Conservation (phyloP, 2,797 vertebrate species). For the Arrhamphus sclerolepis region DNA sequence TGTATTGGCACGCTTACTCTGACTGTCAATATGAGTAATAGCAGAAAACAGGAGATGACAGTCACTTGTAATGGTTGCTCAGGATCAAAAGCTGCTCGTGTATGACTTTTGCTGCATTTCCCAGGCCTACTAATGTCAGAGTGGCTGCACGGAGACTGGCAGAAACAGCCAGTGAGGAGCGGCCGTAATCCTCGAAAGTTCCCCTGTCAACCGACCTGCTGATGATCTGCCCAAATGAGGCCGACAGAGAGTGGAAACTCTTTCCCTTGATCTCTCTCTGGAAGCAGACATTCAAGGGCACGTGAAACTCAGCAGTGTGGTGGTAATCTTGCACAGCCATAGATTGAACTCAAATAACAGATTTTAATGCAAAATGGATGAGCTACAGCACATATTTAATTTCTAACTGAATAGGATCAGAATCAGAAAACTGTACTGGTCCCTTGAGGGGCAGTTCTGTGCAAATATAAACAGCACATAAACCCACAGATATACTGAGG, state of each 20-base stretch:
- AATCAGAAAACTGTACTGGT: no score
- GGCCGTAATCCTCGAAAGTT: conserved; percentile 48
- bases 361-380: conserved; percentile 4
- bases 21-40: conserved; percentile 53
- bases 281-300: neutral
- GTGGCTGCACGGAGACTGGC: conserved; percentile 32
- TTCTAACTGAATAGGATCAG: neutral
- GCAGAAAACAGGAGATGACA: conserved; percentile 55
- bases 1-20: conserved; percentile 32
- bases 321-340: conserved; percentile 8
- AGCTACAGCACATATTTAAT: neutral
- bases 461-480: no score
- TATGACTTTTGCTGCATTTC: conserved; percentile 50
- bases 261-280: conserved; percentile 42
- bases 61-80: conserved; percentile 39
- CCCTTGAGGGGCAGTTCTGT: no score
- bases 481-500: no score
- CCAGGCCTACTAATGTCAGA: conserved; percentile 36
- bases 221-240: conserved; percentile 60
- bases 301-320: conserved; percentile 12
- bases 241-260: conserved; percentile 43
- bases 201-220: conserved; percentile 44
- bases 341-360: conserved; percentile 10
- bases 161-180: conserved; percentile 45
- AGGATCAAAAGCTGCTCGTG: conserved; percentile 62